Base-by-base conservation (phyloP, 2,113 vertebrate species). In the Oncorhynchus keta region DNA sequence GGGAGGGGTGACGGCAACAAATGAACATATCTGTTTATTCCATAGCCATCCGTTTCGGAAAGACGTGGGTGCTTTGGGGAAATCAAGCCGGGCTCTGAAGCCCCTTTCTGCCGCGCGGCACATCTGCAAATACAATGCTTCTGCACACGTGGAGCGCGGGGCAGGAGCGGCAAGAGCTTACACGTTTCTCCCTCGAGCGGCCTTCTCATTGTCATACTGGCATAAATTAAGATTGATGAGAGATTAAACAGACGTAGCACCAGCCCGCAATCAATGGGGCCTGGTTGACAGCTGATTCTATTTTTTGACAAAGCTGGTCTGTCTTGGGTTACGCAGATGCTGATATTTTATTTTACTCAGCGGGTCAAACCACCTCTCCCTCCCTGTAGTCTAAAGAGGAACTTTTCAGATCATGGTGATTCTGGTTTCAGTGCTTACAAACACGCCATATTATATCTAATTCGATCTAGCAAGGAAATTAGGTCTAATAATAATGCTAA, bases 201-300 rank as follows among this genome's bases (percentile, higher is more conserved):
- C 88, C 84, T 90, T 89, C 89, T 94, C 92, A 95, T 98, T 98
- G 97, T 98, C 95, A 95, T 94, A 83, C 87, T 95, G 96, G 95
- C 96, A 96, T 95, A 95, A 95, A 99, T 98, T 95, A 96, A 98
- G 97, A 99, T 97, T 95, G 96, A 98, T 98, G 95, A 16, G 91
- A 95, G 95, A 98, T 98, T 97, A 97, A 97, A 94, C 94, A 93
- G 92, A 80, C 72, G 75, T 81, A 90, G 90, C 92, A 89, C 85
- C 90, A 91, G 90, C 90, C 93, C 89, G 77, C 92, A 94, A 96
- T 96, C 94, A 91, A 95, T 95, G 90, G 90, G 88, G 93, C 90
- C 76, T 90, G 90, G 91, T 76, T 95, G 94, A 95, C 94, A 94
- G 93, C 93, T 94, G 90, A 91, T 95, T 94, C 94, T 92, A 92